Base-by-base conservation (phyloP, 2,888 invertebrate genomes). In the Diarsia mendica region DNA sequence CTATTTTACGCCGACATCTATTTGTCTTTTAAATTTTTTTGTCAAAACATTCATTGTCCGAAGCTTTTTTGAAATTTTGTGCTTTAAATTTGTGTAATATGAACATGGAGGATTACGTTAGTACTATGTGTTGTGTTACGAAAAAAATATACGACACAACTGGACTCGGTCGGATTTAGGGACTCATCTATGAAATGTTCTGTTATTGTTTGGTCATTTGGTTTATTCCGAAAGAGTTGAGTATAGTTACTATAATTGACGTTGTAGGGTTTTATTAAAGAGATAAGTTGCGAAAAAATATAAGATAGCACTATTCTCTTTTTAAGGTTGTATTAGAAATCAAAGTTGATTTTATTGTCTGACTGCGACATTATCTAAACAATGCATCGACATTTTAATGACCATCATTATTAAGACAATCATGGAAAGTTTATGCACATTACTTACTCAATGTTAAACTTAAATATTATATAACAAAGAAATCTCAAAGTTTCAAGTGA, bases 31-130 rank as follows among this genome's bases (percentile, higher is more conserved):
- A 58, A 39, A 5, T 44, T 77, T 60, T 65, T 72, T 65, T 18
- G 11, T 28, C 10, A 76, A 83, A 75, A 74, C 58, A 49, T 66
- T 20, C 64, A 74, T 69, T 81, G 77, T 64, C 15, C 39, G 60
- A n/a, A 51, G 44, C 23, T 48, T 67, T 82, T 55, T 75, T 80
- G 11, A 69, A 71, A 60, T 51, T 74, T 72, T 18, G 51, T 53
- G 66, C 58, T 81, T 68, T 67, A 73, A 81, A 85, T 51, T 61
- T 71, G 67, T 71, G 67, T 73, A n/a, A n/a, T n/a, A 67, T 13
- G 61, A 53, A 76, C 67, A 70, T 67, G 44, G 46, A 69, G 81
- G 67, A 80, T 80, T 73, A 84, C 64, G 67, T 51, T 69, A 58
- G 46, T 39, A 39, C 39, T 39, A 68, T 68, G 65, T 68, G 48